Percentiles rank a stretch among this genome's conserved stretches.
These are phyloP conservation scores for Drosophila eugracilis DNA, from an alignment of 1,140 invertebrate species.

Conservation along the genomic window DNA sequence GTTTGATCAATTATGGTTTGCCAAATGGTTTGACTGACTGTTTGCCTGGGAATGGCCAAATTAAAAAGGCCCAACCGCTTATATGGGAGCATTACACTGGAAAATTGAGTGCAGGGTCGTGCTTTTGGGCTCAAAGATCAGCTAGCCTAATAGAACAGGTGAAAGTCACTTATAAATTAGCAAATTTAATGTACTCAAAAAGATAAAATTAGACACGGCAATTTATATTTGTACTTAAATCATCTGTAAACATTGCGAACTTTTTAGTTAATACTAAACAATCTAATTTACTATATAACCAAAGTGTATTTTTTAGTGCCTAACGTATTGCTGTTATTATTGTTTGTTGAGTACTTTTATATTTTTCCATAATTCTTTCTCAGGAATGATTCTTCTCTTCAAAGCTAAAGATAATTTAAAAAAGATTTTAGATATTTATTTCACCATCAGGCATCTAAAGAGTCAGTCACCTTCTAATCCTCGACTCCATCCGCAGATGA, in stretches of 20 bases:
- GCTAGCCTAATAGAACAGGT: background rate
- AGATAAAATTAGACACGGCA: too few relatives aligned
- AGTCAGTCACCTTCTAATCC: constrained; percentile 29
- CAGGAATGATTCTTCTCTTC: background rate
- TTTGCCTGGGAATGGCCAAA: constrained; percentile 17
- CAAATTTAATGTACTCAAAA: background rate
- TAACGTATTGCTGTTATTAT: too few relatives aligned
- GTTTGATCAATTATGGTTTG: constrained; percentile 10
- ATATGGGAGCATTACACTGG: constrained; percentile 26
- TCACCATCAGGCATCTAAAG: constrained; percentile 4
- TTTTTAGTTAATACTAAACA: too few relatives aligned
- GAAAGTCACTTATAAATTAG: background rate
- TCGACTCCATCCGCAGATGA: constrained; percentile 32
- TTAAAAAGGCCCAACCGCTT: constrained; percentile 26
- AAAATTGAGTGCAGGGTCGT: constrained; percentile 28
- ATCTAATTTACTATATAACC: too few relatives aligned
- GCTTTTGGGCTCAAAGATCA: background rate
- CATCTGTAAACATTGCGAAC: too few relatives aligned
- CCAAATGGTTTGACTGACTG: constrained; percentile 12
- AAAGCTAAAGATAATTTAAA: background rate
- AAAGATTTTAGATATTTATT: constrained; percentile 11
- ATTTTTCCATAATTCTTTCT: background rate
- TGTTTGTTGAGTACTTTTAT: background rate
- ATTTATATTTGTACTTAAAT: too few relatives aligned
- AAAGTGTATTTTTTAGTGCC: too few relatives aligned